Percentiles rank a stretch among this genome's conserved stretches.
These are phyloP conservation scores for Microplitis manilae DNA, from an alignment of 2,888 invertebrate genomes.

Conservation along the genomic window DNA sequence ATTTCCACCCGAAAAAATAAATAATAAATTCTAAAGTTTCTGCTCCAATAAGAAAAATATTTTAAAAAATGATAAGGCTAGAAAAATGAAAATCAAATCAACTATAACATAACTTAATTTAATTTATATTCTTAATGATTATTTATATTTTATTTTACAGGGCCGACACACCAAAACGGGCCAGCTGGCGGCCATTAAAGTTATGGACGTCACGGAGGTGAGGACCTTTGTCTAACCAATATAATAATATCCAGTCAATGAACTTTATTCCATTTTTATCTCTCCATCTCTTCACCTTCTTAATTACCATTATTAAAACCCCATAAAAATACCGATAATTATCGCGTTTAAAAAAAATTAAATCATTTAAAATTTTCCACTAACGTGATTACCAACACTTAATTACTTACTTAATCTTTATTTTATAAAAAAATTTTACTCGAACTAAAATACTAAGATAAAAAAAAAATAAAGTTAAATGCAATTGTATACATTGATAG, in stretches of 20 bases:
- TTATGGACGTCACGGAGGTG: conserved; percentile 99
- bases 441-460: not conserved
- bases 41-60: too few relatives aligned
- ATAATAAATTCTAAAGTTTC: too few relatives aligned
- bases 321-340: conserved; percentile 3
- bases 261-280: conserved; percentile 31
- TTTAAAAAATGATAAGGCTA: not conserved
- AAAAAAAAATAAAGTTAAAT: not conserved
- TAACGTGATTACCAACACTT: not conserved
- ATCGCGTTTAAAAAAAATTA: conserved; percentile 4
- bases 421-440: not conserved
- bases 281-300: not conserved
- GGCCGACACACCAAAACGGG: conserved; percentile 99
- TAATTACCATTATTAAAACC: not conserved
- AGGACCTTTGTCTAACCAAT: conserved; percentile 51
- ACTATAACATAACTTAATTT: conserved; percentile 26
- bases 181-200: conserved; percentile 99
- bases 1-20: too few relatives aligned
- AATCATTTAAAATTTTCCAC: not conserved
- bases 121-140: conserved; percentile 37
- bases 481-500: not conserved
- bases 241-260: conserved; percentile 36
- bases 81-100: not conserved
- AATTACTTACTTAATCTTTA: not conserved
- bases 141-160: conserved; percentile 73